These are phyloP conservation scores for Xiphorhynchus elegans DNA, from an alignment of 2,113 vertebrate genomes.

Conservation along the genomic window DNA sequence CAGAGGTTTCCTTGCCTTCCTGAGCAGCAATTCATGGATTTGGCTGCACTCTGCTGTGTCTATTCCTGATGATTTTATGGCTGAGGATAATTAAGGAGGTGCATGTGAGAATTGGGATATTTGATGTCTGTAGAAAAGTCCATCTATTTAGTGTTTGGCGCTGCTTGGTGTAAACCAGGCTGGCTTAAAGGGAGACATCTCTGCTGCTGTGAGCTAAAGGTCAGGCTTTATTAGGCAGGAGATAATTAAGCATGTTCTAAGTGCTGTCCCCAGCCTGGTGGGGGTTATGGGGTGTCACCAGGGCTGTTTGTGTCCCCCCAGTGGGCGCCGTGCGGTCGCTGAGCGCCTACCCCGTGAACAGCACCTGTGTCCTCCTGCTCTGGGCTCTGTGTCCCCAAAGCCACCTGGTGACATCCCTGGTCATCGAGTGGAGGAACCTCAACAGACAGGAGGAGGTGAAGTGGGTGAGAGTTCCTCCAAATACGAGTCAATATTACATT, in stretches of 20 bases:
- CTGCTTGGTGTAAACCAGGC: not conserved
- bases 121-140: not conserved
- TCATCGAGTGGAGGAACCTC: constrained; percentile 87
- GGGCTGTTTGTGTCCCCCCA: constrained; percentile 31
- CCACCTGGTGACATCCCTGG: constrained; percentile 73
- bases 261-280: too few relatives aligned
- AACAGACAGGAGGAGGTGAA: constrained; percentile 66
- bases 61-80: not conserved
- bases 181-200: not conserved
- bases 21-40: not conserved
- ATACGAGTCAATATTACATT: constrained; percentile 74
- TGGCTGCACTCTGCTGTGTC: not conserved
- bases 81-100: not conserved
- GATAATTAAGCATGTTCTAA: accelerated
- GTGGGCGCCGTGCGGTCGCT: constrained; percentile 79
- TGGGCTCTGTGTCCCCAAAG: constrained; percentile 79
- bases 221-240: not conserved
- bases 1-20: not conserved
- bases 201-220: not conserved
- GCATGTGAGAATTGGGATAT: not conserved
- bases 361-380: constrained; percentile 82
- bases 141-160: not conserved
- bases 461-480: constrained; percentile 82
- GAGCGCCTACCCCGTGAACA: constrained; percentile 79
- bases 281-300: too few relatives aligned